A percentile compares a stretch with the other conserved stretches of the same genome.
These are phyloP conservation scores for Azorinus chamasolen DNA, from an alignment of 2,888 invertebrate species.

Conservation along the genomic window DNA sequence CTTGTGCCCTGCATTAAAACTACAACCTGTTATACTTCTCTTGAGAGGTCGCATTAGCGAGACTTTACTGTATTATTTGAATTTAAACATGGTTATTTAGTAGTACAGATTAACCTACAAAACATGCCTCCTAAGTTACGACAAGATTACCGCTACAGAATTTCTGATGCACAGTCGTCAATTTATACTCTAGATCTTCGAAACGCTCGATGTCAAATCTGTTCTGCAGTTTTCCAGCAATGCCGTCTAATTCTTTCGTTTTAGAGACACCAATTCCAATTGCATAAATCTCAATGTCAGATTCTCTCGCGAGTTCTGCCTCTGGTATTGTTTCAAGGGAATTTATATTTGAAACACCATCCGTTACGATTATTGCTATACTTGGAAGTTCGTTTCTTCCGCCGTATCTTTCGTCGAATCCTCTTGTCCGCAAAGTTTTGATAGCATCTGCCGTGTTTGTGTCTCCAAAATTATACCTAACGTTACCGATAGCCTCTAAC, in stretches of 20 bases:
- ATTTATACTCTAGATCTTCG: constrained; percentile 67
- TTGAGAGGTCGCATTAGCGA: too few species aligned
- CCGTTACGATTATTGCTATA: constrained; percentile 79
- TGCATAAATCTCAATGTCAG: constrained; percentile 74
- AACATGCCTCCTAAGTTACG: too few species aligned
- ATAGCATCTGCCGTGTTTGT: constrained; percentile 82
- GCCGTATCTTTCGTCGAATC: constrained; percentile 74
- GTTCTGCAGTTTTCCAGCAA: constrained; percentile 76
- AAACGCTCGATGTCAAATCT: constrained; percentile 76
- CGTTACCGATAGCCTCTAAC: constrained; percentile 69
- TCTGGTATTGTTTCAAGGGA: constrained; percentile 72
- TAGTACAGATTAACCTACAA: too few species aligned
- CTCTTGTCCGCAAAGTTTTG: constrained; percentile 68
- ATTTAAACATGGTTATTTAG: too few species aligned
- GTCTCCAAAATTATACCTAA: constrained; percentile 72
- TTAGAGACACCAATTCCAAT: constrained; percentile 74
- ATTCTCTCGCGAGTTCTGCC: constrained; percentile 67
- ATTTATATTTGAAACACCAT: constrained; percentile 82
- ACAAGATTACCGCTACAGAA: constrained; percentile 56
- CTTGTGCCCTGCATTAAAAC: too few species aligned
- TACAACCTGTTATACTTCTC: too few species aligned
- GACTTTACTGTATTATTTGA: too few species aligned
- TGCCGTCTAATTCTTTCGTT: constrained; percentile 77
- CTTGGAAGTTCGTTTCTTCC: constrained; percentile 76
- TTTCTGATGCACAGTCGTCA: constrained; percentile 60